Conservation (phyloP, 2,113 vertebrate species). For the Pelecanoides urinatrix region DNA sequence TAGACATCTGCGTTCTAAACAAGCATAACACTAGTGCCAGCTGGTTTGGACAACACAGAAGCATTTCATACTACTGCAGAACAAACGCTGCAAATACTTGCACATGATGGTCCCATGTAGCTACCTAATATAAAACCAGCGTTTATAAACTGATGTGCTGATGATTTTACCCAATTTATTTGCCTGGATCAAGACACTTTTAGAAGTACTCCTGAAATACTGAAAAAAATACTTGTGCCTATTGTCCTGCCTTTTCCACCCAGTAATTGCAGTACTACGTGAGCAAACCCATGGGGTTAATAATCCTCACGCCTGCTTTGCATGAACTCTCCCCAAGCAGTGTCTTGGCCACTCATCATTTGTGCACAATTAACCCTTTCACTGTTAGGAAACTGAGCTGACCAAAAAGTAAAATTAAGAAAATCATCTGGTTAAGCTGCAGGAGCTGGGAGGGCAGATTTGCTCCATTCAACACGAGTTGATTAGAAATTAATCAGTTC, state of each 20-base stretch:
- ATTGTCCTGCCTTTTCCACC: background rate
- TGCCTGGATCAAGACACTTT: background rate
- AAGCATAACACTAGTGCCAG: background rate
- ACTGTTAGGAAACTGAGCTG: background rate
- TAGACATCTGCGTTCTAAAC: background rate
- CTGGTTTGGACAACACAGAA: background rate
- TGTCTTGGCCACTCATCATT: background rate
- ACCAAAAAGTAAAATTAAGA: background rate
- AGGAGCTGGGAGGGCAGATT: background rate
- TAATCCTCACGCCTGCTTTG: background rate
- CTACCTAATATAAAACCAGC: background rate
- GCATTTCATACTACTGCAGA: background rate
- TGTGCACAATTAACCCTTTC: background rate
- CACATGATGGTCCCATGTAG: background rate
- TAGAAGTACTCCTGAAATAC: background rate
- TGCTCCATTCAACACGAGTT: background rate
- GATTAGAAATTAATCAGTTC: background rate
- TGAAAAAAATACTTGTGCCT: background rate
- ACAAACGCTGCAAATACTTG: background rate
- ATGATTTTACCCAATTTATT: background rate
- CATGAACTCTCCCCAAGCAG: background rate
- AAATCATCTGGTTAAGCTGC: background rate
- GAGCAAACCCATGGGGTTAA: background rate
- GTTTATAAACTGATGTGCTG: background rate
- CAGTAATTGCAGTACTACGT: background rate